Conservation (phyloP, 2,888 invertebrate species). For the Cheiracanthium punctorium region DNA sequence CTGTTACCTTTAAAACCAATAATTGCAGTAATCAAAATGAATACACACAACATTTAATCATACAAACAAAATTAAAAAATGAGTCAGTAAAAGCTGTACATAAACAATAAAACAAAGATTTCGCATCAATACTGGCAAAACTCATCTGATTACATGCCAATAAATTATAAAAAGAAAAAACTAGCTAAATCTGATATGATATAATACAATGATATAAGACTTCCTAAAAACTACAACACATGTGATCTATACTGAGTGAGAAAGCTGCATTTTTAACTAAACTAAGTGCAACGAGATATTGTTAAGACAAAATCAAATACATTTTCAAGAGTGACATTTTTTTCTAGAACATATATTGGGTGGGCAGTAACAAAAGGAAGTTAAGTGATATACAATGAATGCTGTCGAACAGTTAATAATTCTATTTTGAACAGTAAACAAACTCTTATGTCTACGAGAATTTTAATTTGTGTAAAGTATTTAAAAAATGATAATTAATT, state of each 20-base stretch:
- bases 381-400: not conserved
- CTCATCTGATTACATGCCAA: not conserved
- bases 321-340: not conserved
- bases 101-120: too few relatives aligned
- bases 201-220: slow-evolving; percentile 15
- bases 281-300: slow-evolving; percentile 32
- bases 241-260: not conserved
- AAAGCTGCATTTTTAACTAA: slow-evolving; percentile 26
- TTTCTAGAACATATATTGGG: not conserved
- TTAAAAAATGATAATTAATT: too few relatives aligned
- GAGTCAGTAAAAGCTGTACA: too few relatives aligned
- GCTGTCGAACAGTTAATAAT: not conserved
- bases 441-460: not conserved
- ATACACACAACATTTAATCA: too few relatives aligned
- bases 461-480: too few relatives aligned
- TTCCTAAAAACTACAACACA: not conserved
- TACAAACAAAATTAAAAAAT: too few relatives aligned
- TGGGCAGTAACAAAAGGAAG: not conserved
- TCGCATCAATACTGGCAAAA: slow-evolving; percentile 39
- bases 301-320: not conserved
- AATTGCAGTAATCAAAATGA: too few relatives aligned
- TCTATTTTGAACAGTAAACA: too few relatives aligned
- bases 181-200: not conserved
- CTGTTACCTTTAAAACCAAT: too few relatives aligned
- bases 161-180: not conserved